Percentiles rank a stretch among this genome's conserved stretches.
These are phyloP conservation scores for Rhagologus leucostigma DNA, from an alignment of 2,113 vertebrate species.

Conservation along the genomic window DNA sequence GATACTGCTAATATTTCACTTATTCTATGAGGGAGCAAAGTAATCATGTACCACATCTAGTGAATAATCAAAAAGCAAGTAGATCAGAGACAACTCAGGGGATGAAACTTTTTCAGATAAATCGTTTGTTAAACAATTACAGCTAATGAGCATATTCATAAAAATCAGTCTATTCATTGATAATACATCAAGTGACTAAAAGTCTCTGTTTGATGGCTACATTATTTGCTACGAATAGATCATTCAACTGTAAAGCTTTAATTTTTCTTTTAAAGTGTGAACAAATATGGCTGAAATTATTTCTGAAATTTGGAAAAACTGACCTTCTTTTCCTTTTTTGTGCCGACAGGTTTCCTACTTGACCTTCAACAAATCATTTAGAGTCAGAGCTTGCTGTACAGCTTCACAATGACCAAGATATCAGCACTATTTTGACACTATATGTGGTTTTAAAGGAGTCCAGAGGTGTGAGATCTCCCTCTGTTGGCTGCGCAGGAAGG, in stretches of 20 bases:
- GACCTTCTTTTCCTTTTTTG: neutral
- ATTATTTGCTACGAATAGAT: conserved; percentile 58
- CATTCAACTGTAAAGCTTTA: conserved; percentile 7
- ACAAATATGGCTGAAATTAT: conserved; percentile 25
- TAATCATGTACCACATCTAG: neutral
- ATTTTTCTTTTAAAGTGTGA: conserved; percentile 21
- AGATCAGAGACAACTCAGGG: conserved; percentile 27
- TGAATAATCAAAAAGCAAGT: conserved; percentile 32
- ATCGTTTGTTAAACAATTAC: conserved; percentile 62
- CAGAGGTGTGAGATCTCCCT: neutral
- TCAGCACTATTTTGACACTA: neutral
- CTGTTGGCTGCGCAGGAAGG: neutral
- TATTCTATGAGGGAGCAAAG: conserved; percentile 1
- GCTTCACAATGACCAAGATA: neutral
- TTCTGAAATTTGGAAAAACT: neutral
- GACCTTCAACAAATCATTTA: neutral
- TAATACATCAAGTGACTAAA: conserved; percentile 39
- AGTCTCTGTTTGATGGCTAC: conserved; percentile 39
- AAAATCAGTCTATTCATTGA: conserved; percentile 60
- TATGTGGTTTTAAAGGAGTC: neutral
- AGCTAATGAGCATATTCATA: conserved; percentile 61
- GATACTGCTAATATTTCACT: conserved; percentile 34
- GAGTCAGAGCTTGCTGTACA: neutral
- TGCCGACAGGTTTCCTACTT: conserved; percentile 1
- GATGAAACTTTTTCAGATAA: conserved; percentile 43